phyloP scores from a whole-genome alignment of 2,888 invertebrate genomes.

The Colostygia pectinataria region DNA sequence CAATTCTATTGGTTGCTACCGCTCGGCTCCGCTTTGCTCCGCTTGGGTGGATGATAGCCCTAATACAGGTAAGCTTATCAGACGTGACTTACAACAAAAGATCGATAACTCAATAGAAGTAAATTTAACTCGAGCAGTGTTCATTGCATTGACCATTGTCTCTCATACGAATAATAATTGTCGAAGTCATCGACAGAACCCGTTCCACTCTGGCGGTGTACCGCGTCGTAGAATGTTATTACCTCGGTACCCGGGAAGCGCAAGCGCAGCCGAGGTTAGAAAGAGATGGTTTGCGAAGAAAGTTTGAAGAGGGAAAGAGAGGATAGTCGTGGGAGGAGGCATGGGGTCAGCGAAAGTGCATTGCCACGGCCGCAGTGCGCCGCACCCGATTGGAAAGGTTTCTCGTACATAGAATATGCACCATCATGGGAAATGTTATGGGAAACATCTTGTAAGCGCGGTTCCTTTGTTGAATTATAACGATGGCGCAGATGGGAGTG shows the following conservation, averaged over 20 bases:
- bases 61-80: constrained; percentile 19
- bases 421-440: constrained; percentile 59
- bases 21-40: too few relatives aligned
- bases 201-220: constrained; percentile 79
- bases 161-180: constrained; percentile 77
- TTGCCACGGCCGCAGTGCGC: constrained; percentile 76
- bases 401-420: constrained; percentile 64
- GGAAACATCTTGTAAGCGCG: constrained; percentile 44
- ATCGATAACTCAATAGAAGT: constrained; percentile 32
- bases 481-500: constrained; percentile 24
- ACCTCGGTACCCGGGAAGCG: constrained; percentile 74
- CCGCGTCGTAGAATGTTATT: constrained; percentile 81
- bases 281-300: constrained; percentile 60
- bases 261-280: constrained; percentile 69
- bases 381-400: constrained; percentile 77
- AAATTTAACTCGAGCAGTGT: constrained; percentile 43
- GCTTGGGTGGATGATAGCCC: too few relatives aligned
- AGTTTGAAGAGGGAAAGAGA: constrained; percentile 66
- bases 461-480: constrained; percentile 32
- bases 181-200: constrained; percentile 78
- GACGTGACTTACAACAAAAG: constrained; percentile 32
- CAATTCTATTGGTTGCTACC: too few relatives aligned
- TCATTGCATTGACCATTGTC: constrained; percentile 70
- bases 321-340: constrained; percentile 70
- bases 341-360: constrained; percentile 82